Conservation (phyloP, 30 jellyfish, hydroid and myxozoan species). For the Aurelia aurita region DNA sequence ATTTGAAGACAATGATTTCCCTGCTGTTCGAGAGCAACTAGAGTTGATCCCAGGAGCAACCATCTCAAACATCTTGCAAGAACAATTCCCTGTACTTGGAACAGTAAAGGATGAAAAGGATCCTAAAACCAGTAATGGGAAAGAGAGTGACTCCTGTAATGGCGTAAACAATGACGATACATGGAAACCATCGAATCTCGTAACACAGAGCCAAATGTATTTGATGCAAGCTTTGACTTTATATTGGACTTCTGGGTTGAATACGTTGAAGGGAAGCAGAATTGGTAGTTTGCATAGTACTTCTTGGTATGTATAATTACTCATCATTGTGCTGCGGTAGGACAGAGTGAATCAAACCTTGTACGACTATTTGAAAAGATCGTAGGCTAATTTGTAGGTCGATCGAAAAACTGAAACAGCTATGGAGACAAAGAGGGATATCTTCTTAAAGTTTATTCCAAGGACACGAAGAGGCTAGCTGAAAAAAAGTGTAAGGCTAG, state of each 20-base stretch:
- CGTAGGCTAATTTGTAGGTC: too few species aligned
- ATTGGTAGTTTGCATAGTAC: constrained; percentile 97
- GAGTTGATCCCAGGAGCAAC: constrained; percentile 97
- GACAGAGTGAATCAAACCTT: too few species aligned
- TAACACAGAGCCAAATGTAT: constrained; percentile 81
- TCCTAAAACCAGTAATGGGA: constrained; percentile 1
- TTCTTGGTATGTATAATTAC: constrained; percentile 86
- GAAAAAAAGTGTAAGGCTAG: too few species aligned
- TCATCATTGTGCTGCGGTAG: too few species aligned
- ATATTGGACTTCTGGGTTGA: constrained; percentile 98
- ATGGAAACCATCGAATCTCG: constrained; percentile 81
- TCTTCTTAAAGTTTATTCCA: too few species aligned
- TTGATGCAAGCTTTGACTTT: constrained; percentile 94
- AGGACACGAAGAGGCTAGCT: too few species aligned
- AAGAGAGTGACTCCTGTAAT: constrained; percentile 39
- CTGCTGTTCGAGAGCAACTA: constrained; percentile 93
- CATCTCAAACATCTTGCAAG: constrained; percentile 84
- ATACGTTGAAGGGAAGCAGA: constrained; percentile 95
- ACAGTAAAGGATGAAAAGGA: constrained; percentile 89
- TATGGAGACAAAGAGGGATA: too few species aligned
- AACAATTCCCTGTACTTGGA: constrained; percentile 99
- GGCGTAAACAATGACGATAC: constrained; percentile 36
- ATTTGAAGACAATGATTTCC: constrained; percentile 97
- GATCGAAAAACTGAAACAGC: too few species aligned
- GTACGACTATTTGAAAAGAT: too few species aligned